Evolutionary conservation across 2,113 vertebrate species (phyloP).

Genomic region (Ranitomeya imitator): DNA sequence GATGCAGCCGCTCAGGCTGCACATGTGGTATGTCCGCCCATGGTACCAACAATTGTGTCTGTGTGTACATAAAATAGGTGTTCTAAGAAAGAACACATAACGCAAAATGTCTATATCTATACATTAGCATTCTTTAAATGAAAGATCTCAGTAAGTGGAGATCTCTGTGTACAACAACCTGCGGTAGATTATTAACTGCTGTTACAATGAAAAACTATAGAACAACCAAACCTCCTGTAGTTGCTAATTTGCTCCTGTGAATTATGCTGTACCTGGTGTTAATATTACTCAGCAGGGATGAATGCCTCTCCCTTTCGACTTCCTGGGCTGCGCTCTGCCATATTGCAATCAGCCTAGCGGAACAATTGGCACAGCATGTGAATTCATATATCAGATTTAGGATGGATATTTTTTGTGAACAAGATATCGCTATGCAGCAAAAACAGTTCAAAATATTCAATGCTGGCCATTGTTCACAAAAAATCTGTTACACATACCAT

Average conservation of each 20-base stretch:
- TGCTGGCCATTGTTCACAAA: constrained; percentile 13
- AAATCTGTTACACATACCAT: neutral
- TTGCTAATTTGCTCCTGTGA: constrained; percentile 52
- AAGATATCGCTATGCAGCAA: constrained; percentile 13
- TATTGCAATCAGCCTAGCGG: constrained; percentile 27
- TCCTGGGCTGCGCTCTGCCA: constrained; percentile 7
- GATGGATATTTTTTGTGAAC: constrained; percentile 28
- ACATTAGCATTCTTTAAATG: neutral
- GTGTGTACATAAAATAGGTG: no score
- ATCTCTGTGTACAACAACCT: constrained; percentile 40
- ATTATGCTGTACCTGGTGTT: constrained; percentile 46
- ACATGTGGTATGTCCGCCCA: no score
- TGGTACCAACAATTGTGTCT: no score
- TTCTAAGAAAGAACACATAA: no score
- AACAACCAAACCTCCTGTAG: constrained; percentile 40
- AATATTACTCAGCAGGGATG: constrained; percentile 42
- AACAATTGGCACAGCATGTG: constrained; percentile 47
- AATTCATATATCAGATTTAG: constrained; percentile 16
- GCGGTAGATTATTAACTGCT: constrained; percentile 37
- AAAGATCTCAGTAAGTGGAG: neutral
- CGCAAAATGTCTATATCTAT: neutral
- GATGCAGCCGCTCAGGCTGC: no score
- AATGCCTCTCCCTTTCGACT: constrained; percentile 5
- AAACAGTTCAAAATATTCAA: constrained; percentile 16
- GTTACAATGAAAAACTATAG: constrained; percentile 33